Evolutionary conservation across 64 coral and sea anemone genomes (phyloP).

Genomic region (Montipora efflorescens): DNA sequence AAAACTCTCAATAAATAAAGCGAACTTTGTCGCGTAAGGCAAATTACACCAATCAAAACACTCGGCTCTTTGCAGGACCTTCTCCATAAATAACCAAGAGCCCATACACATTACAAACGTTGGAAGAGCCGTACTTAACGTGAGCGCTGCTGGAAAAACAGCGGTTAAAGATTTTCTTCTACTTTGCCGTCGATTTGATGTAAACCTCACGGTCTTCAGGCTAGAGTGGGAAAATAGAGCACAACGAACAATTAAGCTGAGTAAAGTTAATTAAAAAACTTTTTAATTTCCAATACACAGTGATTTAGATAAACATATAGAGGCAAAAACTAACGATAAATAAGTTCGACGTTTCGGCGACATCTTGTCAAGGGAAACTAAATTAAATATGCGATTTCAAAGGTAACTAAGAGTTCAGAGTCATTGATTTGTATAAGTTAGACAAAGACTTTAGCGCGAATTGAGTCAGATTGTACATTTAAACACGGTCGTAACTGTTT

Average conservation of each 20-base stretch:
- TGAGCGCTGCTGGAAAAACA: not conserved
- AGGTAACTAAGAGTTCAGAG: too few relatives aligned
- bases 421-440: too few relatives aligned
- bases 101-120: not conserved
- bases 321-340: too few relatives aligned
- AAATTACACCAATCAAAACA: not conserved
- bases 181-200: not conserved
- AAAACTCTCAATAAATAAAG: not conserved
- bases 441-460: too few relatives aligned
- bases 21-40: not conserved
- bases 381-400: too few relatives aligned
- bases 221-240: not conserved
- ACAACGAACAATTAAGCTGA: not conserved
- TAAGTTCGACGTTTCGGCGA: too few relatives aligned
- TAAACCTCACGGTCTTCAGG: not conserved
- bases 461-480: too few relatives aligned
- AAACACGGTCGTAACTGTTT: too few relatives aligned
- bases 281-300: too few relatives aligned
- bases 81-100: too few relatives aligned
- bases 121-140: not conserved
- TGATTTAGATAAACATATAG: too few relatives aligned
- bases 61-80: not conserved
- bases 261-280: not conserved
- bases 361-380: too few relatives aligned
- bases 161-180: not conserved